Conservation (phyloP, 1,140 invertebrate species). For the Sminthurinus signatus region DNA sequence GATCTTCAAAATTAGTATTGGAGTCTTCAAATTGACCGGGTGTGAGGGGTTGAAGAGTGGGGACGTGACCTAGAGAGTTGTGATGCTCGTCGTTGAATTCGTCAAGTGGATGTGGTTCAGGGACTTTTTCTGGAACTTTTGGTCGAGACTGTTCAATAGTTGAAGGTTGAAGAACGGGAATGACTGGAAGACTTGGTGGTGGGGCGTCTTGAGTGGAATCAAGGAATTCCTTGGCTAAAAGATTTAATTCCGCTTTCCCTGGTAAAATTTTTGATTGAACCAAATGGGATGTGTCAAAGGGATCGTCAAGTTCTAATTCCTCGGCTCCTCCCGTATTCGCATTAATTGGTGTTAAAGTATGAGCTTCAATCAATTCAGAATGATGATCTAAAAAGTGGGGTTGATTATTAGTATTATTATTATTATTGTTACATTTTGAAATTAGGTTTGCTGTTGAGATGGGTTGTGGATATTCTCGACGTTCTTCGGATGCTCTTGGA, state of each 20-base stretch:
- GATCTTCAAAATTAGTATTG: constrained; percentile 52
- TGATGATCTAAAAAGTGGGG: no score
- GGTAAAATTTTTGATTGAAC: constrained; percentile 13
- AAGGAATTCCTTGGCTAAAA: constrained; percentile 32
- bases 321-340: background rate
- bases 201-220: constrained; percentile 41
- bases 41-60: background rate
- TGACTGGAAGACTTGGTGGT: constrained; percentile 17
- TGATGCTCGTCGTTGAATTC: constrained; percentile 2
- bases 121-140: background rate
- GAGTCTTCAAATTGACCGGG: background rate
- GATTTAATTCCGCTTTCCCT: constrained; percentile 35
- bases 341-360: background rate
- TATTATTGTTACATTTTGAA: no score
- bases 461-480: background rate
- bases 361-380: background rate
- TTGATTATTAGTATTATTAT: no score
- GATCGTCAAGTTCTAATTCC: constrained; percentile 23
- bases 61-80: background rate
- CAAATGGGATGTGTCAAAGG: constrained; percentile 39
- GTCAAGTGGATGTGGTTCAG: constrained; percentile 22
- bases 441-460: no score
- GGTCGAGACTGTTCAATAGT: constrained; percentile 1
- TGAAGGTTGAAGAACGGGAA: constrained; percentile 8
- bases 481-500: constrained; percentile 13